Conservation (phyloP, 2,113 vertebrate species). For the Cephalopterus ornatus region DNA sequence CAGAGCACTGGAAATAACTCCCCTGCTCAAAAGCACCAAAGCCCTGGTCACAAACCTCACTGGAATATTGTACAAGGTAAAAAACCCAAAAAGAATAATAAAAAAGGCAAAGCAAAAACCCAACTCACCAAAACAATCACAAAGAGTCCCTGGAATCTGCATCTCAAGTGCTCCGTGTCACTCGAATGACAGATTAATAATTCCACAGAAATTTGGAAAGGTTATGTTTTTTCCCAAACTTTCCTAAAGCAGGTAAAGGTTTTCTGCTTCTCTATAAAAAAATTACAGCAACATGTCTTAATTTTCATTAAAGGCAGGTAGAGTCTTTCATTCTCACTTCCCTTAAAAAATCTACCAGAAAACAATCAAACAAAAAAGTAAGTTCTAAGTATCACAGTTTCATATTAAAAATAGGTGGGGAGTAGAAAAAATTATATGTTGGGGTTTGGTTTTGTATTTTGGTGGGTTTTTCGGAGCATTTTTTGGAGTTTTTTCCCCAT, state of each 20-base stretch:
- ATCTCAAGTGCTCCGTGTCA: neutral
- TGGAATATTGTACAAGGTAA: constrained; percentile 84
- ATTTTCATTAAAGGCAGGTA: neutral
- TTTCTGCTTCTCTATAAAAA: neutral
- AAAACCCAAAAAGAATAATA: neutral
- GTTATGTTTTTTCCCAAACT: neutral
- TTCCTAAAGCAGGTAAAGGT: neutral
- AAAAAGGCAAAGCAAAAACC: neutral
- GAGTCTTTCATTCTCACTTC: neutral
- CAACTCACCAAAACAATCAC: neutral
- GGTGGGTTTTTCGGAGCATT: neutral
- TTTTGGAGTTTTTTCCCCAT: too few relatives aligned
- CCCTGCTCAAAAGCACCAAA: constrained; percentile 79
- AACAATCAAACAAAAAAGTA: neutral
- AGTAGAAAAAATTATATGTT: neutral
- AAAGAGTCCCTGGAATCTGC: neutral
- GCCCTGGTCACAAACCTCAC: constrained; percentile 84
- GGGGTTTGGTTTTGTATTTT: neutral
- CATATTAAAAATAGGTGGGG: neutral
- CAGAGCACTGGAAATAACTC: constrained; percentile 81
- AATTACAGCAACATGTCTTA: neutral
- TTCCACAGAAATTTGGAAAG: neutral
- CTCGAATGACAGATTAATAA: neutral
- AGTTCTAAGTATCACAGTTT: neutral
- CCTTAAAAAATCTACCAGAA: neutral